These are phyloP conservation scores for Acanthornis magna DNA, from an alignment of 2,797 vertebrate species.

Conservation along the genomic window DNA sequence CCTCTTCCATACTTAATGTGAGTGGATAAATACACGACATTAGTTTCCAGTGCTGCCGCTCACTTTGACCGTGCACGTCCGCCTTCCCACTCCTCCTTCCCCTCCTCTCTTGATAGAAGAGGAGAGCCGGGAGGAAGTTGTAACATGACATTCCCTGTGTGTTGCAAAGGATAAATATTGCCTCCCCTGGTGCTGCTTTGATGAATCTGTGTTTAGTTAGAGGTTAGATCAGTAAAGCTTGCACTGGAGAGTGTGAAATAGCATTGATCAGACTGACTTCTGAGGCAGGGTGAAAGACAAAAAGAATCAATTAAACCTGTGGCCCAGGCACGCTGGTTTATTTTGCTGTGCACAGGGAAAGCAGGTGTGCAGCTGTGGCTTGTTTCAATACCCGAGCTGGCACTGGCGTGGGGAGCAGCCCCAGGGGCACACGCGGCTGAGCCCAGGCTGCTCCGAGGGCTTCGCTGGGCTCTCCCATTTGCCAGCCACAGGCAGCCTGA, in stretches of 20 bases:
- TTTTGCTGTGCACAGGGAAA: conserved; percentile 36
- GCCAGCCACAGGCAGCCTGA: neutral
- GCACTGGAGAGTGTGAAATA: conserved; percentile 27
- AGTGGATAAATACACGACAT: conserved; percentile 35
- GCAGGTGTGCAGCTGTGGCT: conserved; percentile 20
- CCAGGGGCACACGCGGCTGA: rapidly evolving
- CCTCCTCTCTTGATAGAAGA: neutral
- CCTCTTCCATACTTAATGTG: conserved; percentile 35
- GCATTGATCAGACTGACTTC: conserved; percentile 78
- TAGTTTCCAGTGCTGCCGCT: neutral
- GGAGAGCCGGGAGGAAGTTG: neutral
- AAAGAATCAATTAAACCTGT: conserved; percentile 74
- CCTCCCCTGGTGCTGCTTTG: conserved; percentile 27
- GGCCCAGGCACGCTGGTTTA: conserved; percentile 55
- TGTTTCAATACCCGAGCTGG: neutral
- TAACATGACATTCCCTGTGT: conserved; percentile 5
- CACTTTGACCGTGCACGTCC: neutral
- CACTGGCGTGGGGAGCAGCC: neutral
- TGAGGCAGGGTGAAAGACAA: conserved; percentile 67
- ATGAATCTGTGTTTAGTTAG: conserved; percentile 51
- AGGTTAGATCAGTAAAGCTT: conserved; percentile 42
- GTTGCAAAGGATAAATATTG: neutral
- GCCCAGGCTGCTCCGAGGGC: neutral
- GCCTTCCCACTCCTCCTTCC: neutral
- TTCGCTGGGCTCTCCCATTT: neutral